Base-by-base conservation (phyloP, 2,113 vertebrate species). In the Columba livia region DNA sequence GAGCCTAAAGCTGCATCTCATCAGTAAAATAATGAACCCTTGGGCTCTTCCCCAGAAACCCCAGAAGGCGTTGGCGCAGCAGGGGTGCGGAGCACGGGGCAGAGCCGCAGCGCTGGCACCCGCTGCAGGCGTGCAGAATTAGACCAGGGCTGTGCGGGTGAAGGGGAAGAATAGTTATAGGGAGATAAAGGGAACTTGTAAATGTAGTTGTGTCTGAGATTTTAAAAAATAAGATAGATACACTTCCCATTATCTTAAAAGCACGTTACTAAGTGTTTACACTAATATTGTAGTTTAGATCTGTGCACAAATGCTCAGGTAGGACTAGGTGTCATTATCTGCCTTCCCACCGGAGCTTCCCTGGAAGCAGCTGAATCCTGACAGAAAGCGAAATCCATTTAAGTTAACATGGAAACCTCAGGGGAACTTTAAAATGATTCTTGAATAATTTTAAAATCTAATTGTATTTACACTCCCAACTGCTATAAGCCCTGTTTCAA, bases 371-470 rank as follows among this genome's bases (percentile, higher is more conserved):
- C 79, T 97, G 92, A 94, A 93, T 95, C 91, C 70, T 96, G 77
- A 94, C 38, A 92, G 77, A 91, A 89, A 94, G 60, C 71, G 95
- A 97, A 98, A 97, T 95, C 90, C 83, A 83, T 96, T 92, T 89
- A 73, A 67, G 77, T 97, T 96, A 95, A 89, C 81, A 64, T 28
- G 85, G 62, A 78, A 96, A 89, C 74, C 94, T 97, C 94, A 58
- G 34, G 89, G 72, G 96, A 95, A 79, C 89, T 91, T 97, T 85
- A 93, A 97, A 97, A 96, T 75, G 3, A 97, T 95, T 97, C 97
- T 88, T 96, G 97, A 97, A 97, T 97, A 97, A 97, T 98, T 98
- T 97, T 96, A 29, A 97, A 96, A 93, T 91, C 92, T 96, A 92
- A 96, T 97, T 93, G 74, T 96, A 81, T 97, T 97, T 98, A 92